These are phyloP conservation scores for Micronisus gabar DNA, from an alignment of 2,113 vertebrate genomes.

Conservation along the genomic window DNA sequence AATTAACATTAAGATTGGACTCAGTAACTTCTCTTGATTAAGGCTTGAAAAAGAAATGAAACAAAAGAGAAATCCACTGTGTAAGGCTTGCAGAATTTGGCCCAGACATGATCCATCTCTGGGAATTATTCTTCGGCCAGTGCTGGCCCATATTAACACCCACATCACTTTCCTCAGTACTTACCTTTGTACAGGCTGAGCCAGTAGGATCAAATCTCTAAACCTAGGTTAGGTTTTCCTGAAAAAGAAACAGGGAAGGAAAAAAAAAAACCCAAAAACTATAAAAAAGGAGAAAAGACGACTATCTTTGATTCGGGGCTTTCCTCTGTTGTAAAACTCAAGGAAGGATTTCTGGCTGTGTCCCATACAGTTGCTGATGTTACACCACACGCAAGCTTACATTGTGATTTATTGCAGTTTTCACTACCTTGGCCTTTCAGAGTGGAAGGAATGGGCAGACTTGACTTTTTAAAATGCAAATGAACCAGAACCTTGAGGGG, in stretches of 20 bases:
- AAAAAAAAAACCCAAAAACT: background rate
- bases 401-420: conserved; percentile 12
- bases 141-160: background rate
- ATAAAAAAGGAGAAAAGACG: rapidly evolving
- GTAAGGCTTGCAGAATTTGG: background rate
- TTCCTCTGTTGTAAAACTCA: background rate
- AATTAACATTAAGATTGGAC: background rate
- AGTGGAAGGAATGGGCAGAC: background rate
- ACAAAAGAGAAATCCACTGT: background rate
- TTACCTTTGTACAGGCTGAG: background rate
- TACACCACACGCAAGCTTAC: background rate
- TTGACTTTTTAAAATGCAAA: conserved; percentile 53
- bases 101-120: background rate
- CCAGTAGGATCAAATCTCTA: background rate
- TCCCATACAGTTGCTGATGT: background rate
- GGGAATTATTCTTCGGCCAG: background rate
- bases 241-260: background rate
- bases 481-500: background rate
- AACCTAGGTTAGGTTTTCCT: background rate
- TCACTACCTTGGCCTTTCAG: conserved; percentile 13
- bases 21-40: background rate
- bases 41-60: background rate
- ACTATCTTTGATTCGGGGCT: background rate
- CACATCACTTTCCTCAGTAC: background rate
- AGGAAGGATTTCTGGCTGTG: background rate